Evolutionary conservation across 1,140 invertebrate species (phyloP).

Genomic region (Tetragonula clypearis): DNA sequence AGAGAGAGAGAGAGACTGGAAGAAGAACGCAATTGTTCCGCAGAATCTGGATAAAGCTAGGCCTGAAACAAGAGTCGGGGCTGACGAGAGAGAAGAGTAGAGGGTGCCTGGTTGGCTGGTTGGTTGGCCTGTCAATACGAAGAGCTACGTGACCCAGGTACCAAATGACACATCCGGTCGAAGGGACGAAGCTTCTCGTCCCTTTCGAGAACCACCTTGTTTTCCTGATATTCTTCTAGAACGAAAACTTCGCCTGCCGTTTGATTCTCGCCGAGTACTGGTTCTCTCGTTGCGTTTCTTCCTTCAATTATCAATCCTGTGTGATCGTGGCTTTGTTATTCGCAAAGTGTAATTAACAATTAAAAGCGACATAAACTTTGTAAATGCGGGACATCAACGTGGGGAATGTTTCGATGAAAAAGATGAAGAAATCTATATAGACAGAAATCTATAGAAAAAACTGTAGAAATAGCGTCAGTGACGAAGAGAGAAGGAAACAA

Average conservation of each 20-base stretch:
- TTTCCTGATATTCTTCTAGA: constrained; percentile 39
- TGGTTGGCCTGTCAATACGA: constrained; percentile 79
- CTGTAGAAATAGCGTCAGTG: too few relatives aligned
- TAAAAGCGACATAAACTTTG: not conserved
- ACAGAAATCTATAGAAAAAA: too few relatives aligned
- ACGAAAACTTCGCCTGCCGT: not conserved
- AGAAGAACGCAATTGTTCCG: constrained; percentile 46
- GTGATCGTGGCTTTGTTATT: too few relatives aligned
- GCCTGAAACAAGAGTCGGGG: constrained; percentile 53
- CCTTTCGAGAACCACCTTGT: constrained; percentile 50
- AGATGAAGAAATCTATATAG: not conserved
- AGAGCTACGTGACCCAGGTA: constrained; percentile 78
- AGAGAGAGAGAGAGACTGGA: not conserved
- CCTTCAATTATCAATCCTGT: too few relatives aligned
- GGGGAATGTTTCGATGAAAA: not conserved
- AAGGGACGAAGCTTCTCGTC: constrained; percentile 52
- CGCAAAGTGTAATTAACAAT: too few relatives aligned
- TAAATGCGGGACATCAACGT: too few relatives aligned
- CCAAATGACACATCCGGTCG: constrained; percentile 72
- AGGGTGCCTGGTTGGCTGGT: constrained; percentile 64
- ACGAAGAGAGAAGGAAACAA: too few relatives aligned
- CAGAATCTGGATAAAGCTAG: constrained; percentile 46
- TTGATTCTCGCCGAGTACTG: not conserved
- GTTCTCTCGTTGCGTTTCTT: not conserved
- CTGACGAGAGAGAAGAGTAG: constrained; percentile 49